A percentile compares a stretch with the other conserved stretches of the same genome.
These are phyloP conservation scores for Telenomus remus DNA, from an alignment of 1,140 invertebrate species.

Conservation along the genomic window DNA sequence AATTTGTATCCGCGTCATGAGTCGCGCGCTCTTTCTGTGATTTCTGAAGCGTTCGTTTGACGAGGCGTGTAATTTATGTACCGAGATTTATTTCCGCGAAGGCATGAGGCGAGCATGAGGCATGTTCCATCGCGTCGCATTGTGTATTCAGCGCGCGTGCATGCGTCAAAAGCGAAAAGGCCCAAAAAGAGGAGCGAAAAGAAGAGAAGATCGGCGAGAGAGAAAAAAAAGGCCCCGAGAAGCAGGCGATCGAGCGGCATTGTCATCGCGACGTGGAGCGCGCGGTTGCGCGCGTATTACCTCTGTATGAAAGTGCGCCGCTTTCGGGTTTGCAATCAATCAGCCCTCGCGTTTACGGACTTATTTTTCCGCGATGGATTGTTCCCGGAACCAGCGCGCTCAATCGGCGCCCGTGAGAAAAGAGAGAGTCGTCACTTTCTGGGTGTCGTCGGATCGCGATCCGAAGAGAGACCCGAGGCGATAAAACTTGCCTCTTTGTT, in stretches of 20 bases:
- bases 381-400: slow-evolving; percentile 60
- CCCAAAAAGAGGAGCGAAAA: slow-evolving; percentile 17
- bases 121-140: slow-evolving; percentile 51
- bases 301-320: slow-evolving; percentile 32
- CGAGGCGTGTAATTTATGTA: slow-evolving; percentile 56
- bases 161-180: slow-evolving; percentile 38
- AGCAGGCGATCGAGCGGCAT: slow-evolving; percentile 37
- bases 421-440: slow-evolving; percentile 23
- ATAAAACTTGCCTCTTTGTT: too few relatives aligned
- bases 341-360: slow-evolving; percentile 59
- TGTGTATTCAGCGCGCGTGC: slow-evolving; percentile 48
- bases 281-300: slow-evolving; percentile 40
- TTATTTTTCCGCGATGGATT: slow-evolving; percentile 63
- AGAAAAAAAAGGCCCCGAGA: slow-evolving; percentile 5
- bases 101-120: slow-evolving; percentile 24
- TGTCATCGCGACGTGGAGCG: slow-evolving; percentile 47
- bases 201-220: slow-evolving; percentile 3
- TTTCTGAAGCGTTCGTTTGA: slow-evolving; percentile 51
- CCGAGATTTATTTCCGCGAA: slow-evolving; percentile 57
- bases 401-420: slow-evolving; percentile 54
- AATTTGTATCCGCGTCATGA: slow-evolving; percentile 57
- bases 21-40: slow-evolving; percentile 36
- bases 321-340: slow-evolving; percentile 60
- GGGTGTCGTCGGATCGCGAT: slow-evolving; percentile 14
- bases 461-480: neutral